phyloP scores from a whole-genome alignment of 2,888 invertebrate genomes.

The Limulus polyphemus region DNA sequence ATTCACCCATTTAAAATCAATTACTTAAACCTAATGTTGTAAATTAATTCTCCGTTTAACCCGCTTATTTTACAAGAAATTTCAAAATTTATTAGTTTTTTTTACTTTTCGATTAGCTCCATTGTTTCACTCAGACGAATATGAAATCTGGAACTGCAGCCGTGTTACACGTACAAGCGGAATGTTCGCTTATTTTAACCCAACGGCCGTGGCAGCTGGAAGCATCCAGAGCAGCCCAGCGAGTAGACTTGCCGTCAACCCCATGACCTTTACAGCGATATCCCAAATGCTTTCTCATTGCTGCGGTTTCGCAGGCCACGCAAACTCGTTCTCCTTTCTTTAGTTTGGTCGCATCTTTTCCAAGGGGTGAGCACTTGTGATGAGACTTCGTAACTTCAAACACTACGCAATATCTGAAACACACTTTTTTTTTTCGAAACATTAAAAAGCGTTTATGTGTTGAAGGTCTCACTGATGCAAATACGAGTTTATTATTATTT shows the following conservation, averaged over 20 bases:
- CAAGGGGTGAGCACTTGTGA: conserved; percentile 54
- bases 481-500: no score
- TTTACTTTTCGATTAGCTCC: no score
- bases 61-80: no score
- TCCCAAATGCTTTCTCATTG: conserved; percentile 56
- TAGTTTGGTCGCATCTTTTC: conserved; percentile 50
- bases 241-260: conserved; percentile 55
- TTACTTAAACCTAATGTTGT: no score
- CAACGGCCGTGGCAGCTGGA: conserved; percentile 81
- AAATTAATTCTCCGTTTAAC: no score
- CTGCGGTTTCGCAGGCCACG: conserved; percentile 68
- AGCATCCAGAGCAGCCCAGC: conserved; percentile 71
- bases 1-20: no score
- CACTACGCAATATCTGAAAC: conserved; percentile 69
- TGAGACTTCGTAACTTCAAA: conserved; percentile 70
- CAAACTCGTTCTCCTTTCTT: conserved; percentile 67
- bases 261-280: conserved; percentile 79
- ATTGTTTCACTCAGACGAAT: conserved; percentile 31
- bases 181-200: conserved; percentile 45
- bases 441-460: no score
- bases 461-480: no score
- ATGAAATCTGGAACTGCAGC: conserved; percentile 34
- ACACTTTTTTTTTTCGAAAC: no score
- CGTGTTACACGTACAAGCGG: conserved; percentile 35
- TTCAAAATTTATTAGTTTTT: no score